phyloP scores from a whole-genome alignment of 2,113 vertebrate genomes.

The Drymodes brunneopygia region DNA sequence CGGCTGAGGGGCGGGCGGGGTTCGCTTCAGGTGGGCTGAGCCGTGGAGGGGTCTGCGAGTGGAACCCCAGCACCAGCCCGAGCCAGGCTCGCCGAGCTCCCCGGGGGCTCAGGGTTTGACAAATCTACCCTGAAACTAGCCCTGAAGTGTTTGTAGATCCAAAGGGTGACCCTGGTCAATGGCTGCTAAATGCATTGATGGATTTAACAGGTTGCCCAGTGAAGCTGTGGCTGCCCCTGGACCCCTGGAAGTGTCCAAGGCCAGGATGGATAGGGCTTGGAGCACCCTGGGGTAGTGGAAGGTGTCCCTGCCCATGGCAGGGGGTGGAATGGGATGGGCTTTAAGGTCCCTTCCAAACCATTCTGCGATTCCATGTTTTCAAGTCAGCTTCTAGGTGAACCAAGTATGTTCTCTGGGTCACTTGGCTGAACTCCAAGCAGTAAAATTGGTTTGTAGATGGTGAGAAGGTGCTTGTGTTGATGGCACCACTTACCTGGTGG shows the following conservation, averaged over 20 bases:
- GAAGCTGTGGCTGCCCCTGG: not conserved
- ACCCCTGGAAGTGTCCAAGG: not conserved
- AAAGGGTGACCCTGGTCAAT: not conserved
- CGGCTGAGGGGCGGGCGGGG: not conserved
- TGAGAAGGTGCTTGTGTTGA: not conserved
- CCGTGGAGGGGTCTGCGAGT: accelerated
- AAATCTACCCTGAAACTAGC: not conserved
- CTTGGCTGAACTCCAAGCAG: not conserved
- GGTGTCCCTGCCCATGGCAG: not conserved
- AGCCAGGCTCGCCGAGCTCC: not conserved
- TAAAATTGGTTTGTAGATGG: not conserved
- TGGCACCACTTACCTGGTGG: not conserved
- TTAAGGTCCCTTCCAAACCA: not conserved
- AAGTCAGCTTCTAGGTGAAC: not conserved
- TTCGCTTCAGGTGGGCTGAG: not conserved
- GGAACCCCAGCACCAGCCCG: not conserved
- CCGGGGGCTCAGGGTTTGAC: not conserved
- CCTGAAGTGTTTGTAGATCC: not conserved
- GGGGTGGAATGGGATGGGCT: not conserved
- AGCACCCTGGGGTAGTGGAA: accelerated
- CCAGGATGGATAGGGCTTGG: accelerated
- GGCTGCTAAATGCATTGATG: not conserved
- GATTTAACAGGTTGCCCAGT: not conserved
- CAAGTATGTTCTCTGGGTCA: not conserved
- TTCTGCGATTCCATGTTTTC: not conserved